Conservation (phyloP, 1,140 invertebrate genomes). For the Asbolus verrucosus region DNA sequence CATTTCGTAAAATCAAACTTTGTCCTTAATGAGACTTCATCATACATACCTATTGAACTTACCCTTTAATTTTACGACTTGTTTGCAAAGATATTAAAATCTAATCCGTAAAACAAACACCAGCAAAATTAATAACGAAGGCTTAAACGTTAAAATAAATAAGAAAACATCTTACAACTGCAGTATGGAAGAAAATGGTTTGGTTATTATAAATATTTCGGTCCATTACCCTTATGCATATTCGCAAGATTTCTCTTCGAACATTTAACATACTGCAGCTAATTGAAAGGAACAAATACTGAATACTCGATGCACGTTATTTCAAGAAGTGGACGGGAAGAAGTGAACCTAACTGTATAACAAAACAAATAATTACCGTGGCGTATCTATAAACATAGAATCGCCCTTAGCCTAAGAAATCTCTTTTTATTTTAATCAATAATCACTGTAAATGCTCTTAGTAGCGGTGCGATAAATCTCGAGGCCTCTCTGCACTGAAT, state of each 20-base stretch:
- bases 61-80: background rate
- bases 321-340: slow-evolving; percentile 28
- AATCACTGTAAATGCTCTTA: slow-evolving; percentile 25
- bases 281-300: slow-evolving; percentile 24
- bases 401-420: slow-evolving; percentile 26
- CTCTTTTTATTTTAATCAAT: slow-evolving; percentile 36
- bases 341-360: slow-evolving; percentile 37
- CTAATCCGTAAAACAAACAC: slow-evolving; percentile 10
- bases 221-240: slow-evolving; percentile 17
- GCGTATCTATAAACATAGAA: slow-evolving; percentile 39
- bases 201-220: slow-evolving; percentile 1
- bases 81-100: slow-evolving; percentile 18
- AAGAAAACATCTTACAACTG: slow-evolving; percentile 9
- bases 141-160: slow-evolving; percentile 6
- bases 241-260: slow-evolving; percentile 27
- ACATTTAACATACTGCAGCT: slow-evolving; percentile 9
- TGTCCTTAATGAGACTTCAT: no score
- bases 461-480: slow-evolving; percentile 25
- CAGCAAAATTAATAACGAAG: slow-evolving; percentile 2
- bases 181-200: slow-evolving; percentile 4
- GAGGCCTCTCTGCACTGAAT: background rate
- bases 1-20: no score
- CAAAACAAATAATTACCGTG: slow-evolving; percentile 40
- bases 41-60: background rate
- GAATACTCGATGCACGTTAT: slow-evolving; percentile 12